Evolutionary conservation across 2,888 invertebrate genomes (phyloP).

Genomic region (Mesorhabditis spiculigera): DNA sequence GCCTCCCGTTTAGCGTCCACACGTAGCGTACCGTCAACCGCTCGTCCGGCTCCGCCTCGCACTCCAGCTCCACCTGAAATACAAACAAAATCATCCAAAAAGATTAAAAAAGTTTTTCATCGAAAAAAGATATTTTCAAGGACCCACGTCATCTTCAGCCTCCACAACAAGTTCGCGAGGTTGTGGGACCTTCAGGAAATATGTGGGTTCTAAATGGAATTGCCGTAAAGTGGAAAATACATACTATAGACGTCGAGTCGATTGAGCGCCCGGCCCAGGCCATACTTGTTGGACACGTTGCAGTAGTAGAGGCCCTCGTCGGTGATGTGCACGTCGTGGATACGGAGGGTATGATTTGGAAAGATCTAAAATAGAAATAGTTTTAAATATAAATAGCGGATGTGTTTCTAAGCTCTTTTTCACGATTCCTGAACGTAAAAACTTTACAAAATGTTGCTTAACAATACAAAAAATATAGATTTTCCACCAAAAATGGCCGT

Average conservation of each 20-base stretch:
- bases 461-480: too few species aligned
- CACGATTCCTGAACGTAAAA: too few species aligned
- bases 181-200: conserved; percentile 49
- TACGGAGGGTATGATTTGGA: conserved; percentile 53
- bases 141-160: conserved; percentile 31
- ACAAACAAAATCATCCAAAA: not conserved
- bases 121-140: not conserved
- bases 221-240: conserved; percentile 13
- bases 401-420: too few species aligned
- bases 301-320: conserved; percentile 58
- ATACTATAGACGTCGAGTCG: conserved; percentile 55
- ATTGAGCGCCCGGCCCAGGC: conserved; percentile 54
- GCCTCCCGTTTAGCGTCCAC: conserved; percentile 50
- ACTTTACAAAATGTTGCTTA: too few species aligned
- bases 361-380: conserved; percentile 39
- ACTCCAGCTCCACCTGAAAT: conserved; percentile 16
- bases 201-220: conserved; percentile 50
- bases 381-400: too few species aligned
- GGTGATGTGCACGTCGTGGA: conserved; percentile 44
- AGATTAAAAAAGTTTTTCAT: not conserved
- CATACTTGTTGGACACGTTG: conserved; percentile 58
- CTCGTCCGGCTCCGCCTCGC: conserved; percentile 51
- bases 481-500: too few species aligned
- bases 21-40: conserved; percentile 46
- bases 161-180: conserved; percentile 46